Conservation (phyloP, 2,888 invertebrate species). For the Litoditis marina region DNA sequence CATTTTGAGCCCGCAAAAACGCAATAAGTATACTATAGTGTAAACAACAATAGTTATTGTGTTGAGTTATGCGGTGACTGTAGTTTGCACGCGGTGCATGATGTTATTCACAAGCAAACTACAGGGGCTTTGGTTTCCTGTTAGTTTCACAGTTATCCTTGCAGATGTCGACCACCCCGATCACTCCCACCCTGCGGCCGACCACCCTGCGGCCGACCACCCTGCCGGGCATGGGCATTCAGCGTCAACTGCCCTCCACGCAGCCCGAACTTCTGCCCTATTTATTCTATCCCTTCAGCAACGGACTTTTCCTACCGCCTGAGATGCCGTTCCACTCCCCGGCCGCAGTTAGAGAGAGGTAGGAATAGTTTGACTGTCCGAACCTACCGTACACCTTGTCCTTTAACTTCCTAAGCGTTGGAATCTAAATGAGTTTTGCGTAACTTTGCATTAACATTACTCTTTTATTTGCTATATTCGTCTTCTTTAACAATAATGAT, state of each 20-base stretch:
- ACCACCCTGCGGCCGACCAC: not conserved
- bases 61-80: no score
- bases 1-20: no score
- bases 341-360: no score
- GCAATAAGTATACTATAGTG: no score
- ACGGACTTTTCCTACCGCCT: not conserved
- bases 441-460: no score
- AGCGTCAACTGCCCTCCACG: constrained; percentile 13
- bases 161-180: not conserved
- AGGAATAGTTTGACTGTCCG: no score
- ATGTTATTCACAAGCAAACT: no score
- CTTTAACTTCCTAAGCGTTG: not conserved
- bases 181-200: not conserved
- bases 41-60: no score
- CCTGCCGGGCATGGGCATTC: constrained; percentile 18
- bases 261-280: not conserved
- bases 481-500: no score
- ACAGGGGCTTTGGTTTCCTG: not conserved
- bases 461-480: no score
- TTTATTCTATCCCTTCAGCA: not conserved
- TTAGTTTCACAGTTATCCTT: not conserved
- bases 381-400: no score
- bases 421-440: not conserved
- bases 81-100: no score
- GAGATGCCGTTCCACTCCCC: not conserved